These are phyloP conservation scores for Eidolon helvum DNA, from an alignment of 2,113 vertebrate genomes.

Conservation along the genomic window DNA sequence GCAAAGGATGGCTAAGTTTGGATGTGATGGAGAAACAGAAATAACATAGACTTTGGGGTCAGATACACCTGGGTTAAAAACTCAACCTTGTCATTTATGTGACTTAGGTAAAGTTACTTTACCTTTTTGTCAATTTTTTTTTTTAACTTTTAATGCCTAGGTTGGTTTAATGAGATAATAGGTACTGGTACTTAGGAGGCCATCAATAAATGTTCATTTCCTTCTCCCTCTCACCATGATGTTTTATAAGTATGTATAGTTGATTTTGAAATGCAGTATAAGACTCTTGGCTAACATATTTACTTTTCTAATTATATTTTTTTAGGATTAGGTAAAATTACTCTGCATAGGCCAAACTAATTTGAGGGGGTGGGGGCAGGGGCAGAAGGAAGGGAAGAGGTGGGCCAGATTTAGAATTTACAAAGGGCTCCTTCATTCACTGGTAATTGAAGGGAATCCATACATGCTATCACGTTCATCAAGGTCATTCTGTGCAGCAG, in stretches of 20 bases:
- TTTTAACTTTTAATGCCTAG: background rate
- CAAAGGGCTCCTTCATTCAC: background rate
- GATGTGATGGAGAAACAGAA: background rate
- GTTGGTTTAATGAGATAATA: background rate
- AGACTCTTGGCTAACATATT: background rate
- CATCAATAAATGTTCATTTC: background rate
- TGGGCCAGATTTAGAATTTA: background rate
- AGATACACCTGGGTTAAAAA: background rate
- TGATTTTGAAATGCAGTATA: background rate
- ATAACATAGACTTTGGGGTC: background rate
- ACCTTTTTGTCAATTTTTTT: background rate
- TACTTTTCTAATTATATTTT: slow-evolving; percentile 10
- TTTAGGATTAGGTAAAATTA: slow-evolving; percentile 2
- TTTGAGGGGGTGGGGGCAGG: background rate
- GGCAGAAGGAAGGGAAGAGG: background rate
- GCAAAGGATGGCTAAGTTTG: background rate
- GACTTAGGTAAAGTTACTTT: background rate
- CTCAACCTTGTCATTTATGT: background rate
- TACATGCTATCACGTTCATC: background rate
- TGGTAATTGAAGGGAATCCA: background rate
- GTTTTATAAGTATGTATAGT: background rate
- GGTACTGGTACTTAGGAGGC: background rate
- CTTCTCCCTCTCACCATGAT: background rate
- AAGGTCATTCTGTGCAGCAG: background rate
- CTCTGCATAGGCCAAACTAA: background rate